phyloP scores from a whole-genome alignment of 2,113 vertebrate species.

The Pterocles orientalis region DNA sequence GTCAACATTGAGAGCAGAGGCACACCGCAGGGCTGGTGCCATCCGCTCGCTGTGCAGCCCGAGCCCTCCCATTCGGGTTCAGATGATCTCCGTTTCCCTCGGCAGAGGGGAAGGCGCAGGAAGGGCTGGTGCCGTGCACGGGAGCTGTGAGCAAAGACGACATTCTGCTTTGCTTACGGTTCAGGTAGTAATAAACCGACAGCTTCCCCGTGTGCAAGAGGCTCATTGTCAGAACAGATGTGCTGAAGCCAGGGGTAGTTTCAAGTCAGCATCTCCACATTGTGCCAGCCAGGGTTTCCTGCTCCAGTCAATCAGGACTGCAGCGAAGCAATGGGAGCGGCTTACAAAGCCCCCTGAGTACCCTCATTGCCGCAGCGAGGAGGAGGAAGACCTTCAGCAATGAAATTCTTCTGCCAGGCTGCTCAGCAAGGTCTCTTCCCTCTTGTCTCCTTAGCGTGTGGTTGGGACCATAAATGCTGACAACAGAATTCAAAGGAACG shows the following conservation, averaged over 20 bases:
- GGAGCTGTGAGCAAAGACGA: not conserved
- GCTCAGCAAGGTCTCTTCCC: not conserved
- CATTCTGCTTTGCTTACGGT: not conserved
- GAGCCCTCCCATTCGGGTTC: not conserved
- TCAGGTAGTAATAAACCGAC: not conserved
- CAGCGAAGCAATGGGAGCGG: accelerated
- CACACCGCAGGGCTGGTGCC: not conserved
- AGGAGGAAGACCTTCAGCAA: not conserved
- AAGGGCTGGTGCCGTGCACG: no score
- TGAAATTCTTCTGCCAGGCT: not conserved
- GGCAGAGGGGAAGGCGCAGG: not conserved
- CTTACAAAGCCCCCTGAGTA: not conserved
- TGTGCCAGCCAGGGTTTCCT: not conserved
- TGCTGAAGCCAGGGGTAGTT: not conserved
- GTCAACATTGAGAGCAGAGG: not conserved
- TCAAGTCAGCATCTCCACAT: not conserved
- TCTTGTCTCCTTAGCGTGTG: not conserved
- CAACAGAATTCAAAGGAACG: not conserved
- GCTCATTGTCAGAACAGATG: not conserved
- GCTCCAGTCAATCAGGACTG: not conserved
- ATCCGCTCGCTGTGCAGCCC: not conserved
- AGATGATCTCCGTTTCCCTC: not conserved
- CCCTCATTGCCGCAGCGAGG: not conserved
- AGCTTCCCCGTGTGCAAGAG: not conserved
- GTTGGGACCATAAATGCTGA: not conserved